These are phyloP conservation scores for Rhinoderma darwinii DNA, from an alignment of 2,113 vertebrate species.

Conservation along the genomic window DNA sequence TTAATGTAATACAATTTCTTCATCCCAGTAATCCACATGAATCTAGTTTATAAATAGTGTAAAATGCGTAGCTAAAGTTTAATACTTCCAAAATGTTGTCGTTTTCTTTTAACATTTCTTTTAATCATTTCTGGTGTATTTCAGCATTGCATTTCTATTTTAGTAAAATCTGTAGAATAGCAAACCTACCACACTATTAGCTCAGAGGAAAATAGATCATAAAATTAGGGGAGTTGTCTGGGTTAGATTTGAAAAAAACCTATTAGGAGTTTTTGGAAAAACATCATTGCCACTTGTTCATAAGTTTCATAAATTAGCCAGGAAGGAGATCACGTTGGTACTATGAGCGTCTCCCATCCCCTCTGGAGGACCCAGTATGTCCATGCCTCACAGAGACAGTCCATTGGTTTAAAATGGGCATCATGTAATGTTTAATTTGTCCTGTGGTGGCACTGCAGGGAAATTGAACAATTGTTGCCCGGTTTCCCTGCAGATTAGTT, in stretches of 20 bases:
- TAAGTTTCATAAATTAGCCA: not conserved
- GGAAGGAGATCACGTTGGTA: not conserved
- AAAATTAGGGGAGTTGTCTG: not conserved
- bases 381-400: not conserved
- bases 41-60: not conserved
- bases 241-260: not conserved
- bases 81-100: conserved; percentile 1
- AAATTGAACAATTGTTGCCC: not conserved
- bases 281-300: no score
- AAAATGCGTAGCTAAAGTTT: not conserved
- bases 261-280: no score
- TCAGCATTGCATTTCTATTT: not conserved
- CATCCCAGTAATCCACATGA: not conserved
- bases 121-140: not conserved
- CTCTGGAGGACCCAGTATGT: not conserved
- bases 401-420: not conserved
- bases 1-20: conserved; percentile 13
- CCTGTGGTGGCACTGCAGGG: not conserved
- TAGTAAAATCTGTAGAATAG: no score
- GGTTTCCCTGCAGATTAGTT: no score
- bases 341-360: not conserved
- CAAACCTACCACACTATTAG: not conserved
- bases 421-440: not conserved
- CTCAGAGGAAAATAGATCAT: not conserved
- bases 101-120: not conserved